Percentiles rank a stretch among this genome's conserved stretches.
These are phyloP conservation scores for Parauchenoglanis punctatus DNA, from an alignment of 2,797 vertebrate genomes.

Conservation along the genomic window DNA sequence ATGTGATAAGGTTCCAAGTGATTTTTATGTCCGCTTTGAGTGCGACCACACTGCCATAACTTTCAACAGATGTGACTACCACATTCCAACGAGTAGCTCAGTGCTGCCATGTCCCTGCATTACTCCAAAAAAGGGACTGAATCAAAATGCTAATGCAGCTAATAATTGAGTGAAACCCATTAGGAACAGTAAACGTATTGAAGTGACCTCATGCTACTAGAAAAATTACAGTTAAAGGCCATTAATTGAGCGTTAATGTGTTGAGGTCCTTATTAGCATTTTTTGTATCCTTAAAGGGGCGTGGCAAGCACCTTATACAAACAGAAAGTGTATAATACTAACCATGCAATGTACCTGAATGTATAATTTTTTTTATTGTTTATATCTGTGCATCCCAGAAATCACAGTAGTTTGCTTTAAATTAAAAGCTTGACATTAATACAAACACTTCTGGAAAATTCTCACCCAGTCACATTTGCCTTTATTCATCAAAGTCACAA, in stretches of 20 bases:
- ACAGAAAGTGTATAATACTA: background rate
- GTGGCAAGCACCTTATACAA: background rate
- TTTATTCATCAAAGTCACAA: background rate
- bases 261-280: background rate
- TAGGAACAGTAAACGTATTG: background rate
- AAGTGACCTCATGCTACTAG: background rate
- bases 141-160: background rate
- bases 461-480: background rate
- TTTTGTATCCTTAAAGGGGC: background rate
- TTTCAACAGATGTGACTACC: slow-evolving; percentile 23
- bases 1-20: slow-evolving; percentile 3
- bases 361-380: background rate
- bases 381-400: background rate
- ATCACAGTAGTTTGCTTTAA: background rate
- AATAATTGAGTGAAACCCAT: background rate
- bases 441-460: background rate
- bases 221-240: background rate
- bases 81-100: slow-evolving; percentile 56
- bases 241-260: background rate
- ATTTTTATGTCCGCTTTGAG: background rate
- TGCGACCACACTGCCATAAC: slow-evolving; percentile 56
- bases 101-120: slow-evolving; percentile 14
- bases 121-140: slow-evolving; percentile 6
- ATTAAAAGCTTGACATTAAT: background rate
- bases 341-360: background rate